Conservation (phyloP, 2,797 vertebrate species). For the Rousettus madagascariensis region DNA sequence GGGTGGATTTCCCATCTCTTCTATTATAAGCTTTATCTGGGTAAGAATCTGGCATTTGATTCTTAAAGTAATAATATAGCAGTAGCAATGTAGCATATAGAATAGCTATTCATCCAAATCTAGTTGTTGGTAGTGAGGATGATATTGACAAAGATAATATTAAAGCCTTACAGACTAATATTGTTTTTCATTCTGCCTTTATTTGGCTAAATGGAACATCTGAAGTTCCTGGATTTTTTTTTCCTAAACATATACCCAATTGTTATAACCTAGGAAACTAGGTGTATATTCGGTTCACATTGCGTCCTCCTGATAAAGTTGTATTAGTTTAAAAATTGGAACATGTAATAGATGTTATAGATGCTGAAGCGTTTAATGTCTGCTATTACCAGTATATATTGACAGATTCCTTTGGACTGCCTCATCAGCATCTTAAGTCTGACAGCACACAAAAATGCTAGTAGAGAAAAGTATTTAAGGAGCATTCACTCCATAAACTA, state of each 20-base stretch:
- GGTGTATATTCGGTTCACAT: conserved; percentile 5
- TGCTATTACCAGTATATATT: neutral
- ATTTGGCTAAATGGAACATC: neutral
- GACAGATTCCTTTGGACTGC: neutral
- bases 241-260: neutral
- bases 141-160: neutral
- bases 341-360: neutral
- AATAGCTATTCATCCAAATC: neutral
- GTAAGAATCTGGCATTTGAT: neutral
- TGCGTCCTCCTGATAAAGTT: neutral
- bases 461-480: neutral
- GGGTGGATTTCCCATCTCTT: neutral
- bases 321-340: conserved; percentile 50
- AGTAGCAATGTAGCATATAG: neutral
- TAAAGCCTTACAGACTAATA: neutral
- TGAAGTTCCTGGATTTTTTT: neutral
- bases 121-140: neutral
- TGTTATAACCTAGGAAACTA: neutral
- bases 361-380: conserved; percentile 35
- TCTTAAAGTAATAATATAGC: neutral
- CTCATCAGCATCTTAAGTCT: conserved; percentile 18
- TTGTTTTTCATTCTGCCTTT: neutral
- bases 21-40: neutral
- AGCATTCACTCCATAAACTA: neutral
- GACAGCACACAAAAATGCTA: neutral